Base-by-base conservation (phyloP, 2,113 vertebrate genomes). In the Oncorhynchus masou region DNA sequence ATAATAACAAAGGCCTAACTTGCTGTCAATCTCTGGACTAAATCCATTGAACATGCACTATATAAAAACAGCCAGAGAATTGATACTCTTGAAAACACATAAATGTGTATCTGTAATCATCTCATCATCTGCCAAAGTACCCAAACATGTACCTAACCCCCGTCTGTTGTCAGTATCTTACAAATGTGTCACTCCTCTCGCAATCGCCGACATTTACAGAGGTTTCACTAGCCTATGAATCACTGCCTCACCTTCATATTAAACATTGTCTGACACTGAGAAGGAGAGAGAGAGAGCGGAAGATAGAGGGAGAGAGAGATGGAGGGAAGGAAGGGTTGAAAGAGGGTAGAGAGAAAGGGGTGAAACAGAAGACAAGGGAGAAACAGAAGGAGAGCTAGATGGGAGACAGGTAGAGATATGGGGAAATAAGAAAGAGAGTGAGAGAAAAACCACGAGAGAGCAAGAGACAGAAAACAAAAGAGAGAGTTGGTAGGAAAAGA, bases 161-260 rank as follows among this genome's bases (percentile, higher is more conserved):
- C 49, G 20, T 25, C 70, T 80, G 64, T 74, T 51, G 45, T 16
- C 60, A 59, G 71, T 78, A 73, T 74, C 70, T 81, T 49, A 77
- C 81, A 86, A 87, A 86, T 64, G 74, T 79, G 39, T 24, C 67
- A 74, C 65, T 85, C 77, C 65, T 84, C 71, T 45, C 60, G 76
- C 75, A 72, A 71, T 77, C 65, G 79, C 69, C 89, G 87, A 89
- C 86, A 88, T 88, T 91, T 88, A 80, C 49, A 89, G 78, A 90
- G 78, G 77, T 76, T 67, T 83, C 69, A 85, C 79, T 79, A 81
- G 74, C 65, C 68, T 79, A 76, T 89, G 79, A 91, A 75, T 89
- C 82, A 85, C 64, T 74, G 71, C 59, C 76, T 87, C 74, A 73
- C 76, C 85, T 79, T 83, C 84, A 86, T 67, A 84, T 87, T 81